Conservation (phyloP, 2,113 vertebrate species). For the Arenaria interpres region DNA sequence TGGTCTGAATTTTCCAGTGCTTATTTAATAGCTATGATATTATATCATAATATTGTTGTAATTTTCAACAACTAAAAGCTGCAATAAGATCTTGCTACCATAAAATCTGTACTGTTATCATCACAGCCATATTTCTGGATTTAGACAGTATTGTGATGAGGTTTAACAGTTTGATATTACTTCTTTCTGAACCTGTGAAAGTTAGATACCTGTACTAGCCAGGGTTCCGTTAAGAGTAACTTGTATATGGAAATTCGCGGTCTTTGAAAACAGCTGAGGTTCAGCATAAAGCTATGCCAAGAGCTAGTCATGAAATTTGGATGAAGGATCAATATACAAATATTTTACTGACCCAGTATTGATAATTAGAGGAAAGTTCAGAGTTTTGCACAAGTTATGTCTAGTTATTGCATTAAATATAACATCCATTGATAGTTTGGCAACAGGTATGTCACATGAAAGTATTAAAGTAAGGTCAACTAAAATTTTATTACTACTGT, state of each 20-base stretch:
- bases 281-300: neutral
- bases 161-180: neutral
- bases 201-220: neutral
- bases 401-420: neutral
- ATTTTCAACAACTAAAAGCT: neutral
- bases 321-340: neutral
- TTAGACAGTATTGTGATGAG: neutral
- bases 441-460: neutral
- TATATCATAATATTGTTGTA: neutral
- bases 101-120: neutral
- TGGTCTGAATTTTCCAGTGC: neutral
- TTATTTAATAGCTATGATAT: neutral
- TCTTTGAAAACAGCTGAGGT: neutral
- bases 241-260: neutral
- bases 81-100: neutral
- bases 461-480: neutral
- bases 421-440: neutral
- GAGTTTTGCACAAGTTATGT: neutral
- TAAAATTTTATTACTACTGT: neutral
- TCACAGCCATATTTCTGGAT: neutral
- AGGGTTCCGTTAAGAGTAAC: neutral
- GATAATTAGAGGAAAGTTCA: neutral
- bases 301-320: neutral
- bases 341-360: neutral
- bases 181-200: neutral